Conservation (phyloP, 2,113 vertebrate genomes). For the Hydropotes inermis region DNA sequence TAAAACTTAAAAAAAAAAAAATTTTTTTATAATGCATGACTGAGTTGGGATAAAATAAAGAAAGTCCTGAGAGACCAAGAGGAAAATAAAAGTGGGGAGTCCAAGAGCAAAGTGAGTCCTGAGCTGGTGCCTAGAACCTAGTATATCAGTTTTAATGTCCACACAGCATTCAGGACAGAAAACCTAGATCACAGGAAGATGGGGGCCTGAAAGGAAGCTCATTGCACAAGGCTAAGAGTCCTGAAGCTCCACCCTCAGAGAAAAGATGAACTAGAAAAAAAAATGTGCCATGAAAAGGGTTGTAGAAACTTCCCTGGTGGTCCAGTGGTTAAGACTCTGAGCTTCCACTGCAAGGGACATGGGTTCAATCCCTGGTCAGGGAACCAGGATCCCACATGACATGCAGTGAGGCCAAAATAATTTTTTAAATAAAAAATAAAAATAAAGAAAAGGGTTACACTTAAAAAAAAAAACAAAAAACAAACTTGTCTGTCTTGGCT, state of each 20-base stretch:
- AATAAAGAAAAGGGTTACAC: neutral
- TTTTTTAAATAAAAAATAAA: neutral
- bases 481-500: neutral
- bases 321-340: neutral
- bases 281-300: neutral
- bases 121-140: neutral
- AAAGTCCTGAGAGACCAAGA: neutral
- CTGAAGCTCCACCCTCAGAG: neutral
- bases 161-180: neutral
- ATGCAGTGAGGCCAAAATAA: neutral
- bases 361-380: neutral
- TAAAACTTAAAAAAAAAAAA: neutral
- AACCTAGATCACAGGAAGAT: neutral
- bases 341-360: neutral
- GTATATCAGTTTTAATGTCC: neutral
- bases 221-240: neutral
- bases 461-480: neutral
- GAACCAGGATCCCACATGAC: neutral
- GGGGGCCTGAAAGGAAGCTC: neutral
- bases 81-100: neutral
- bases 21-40: neutral
- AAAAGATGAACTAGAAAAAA: neutral
- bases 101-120: neutral
- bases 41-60: neutral
- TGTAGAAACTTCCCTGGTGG: neutral